phyloP scores from a whole-genome alignment of 1,140 invertebrate genomes.

The Drosophila sp. region DNA sequence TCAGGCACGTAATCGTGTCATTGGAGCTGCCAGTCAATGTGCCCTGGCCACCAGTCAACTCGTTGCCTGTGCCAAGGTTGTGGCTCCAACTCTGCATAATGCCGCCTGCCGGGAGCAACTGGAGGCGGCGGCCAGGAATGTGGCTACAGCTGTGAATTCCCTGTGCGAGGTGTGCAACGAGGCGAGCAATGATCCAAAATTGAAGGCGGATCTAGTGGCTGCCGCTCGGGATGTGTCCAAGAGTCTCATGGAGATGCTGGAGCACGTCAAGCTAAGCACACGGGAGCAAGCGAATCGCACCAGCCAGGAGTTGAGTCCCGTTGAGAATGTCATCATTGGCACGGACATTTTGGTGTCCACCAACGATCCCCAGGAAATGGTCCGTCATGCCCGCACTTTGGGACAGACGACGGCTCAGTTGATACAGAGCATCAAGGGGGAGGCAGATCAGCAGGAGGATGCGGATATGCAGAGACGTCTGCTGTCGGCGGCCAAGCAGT shows the following conservation, averaged over 20 bases:
- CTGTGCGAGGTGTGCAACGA: constrained; percentile 94
- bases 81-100: constrained; percentile 93
- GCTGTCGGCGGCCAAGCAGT: constrained; percentile 94
- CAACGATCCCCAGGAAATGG: constrained; percentile 96
- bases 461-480: constrained; percentile 95
- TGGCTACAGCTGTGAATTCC: constrained; percentile 95
- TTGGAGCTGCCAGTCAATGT: constrained; percentile 97
- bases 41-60: constrained; percentile 98
- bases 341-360: constrained; percentile 95
- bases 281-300: constrained; percentile 86
- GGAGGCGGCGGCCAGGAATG: constrained; percentile 95
- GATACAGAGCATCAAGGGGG: constrained; percentile 96
- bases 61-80: constrained; percentile 98
- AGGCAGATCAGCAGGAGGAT: constrained; percentile 95
- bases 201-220: constrained; percentile 91
- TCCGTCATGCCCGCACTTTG: constrained; percentile 95
- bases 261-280: constrained; percentile 91
- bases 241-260: constrained; percentile 95
- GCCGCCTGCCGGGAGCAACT: constrained; percentile 97
- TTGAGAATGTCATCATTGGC: constrained; percentile 95
- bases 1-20: constrained; percentile 93
- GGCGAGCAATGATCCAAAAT: constrained; percentile 87
- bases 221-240: constrained; percentile 96
- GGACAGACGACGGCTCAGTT: constrained; percentile 96
- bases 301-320: constrained; percentile 90